phyloP scores from a whole-genome alignment of 1,140 invertebrate genomes.

The Cyphomyrmex costatus region DNA sequence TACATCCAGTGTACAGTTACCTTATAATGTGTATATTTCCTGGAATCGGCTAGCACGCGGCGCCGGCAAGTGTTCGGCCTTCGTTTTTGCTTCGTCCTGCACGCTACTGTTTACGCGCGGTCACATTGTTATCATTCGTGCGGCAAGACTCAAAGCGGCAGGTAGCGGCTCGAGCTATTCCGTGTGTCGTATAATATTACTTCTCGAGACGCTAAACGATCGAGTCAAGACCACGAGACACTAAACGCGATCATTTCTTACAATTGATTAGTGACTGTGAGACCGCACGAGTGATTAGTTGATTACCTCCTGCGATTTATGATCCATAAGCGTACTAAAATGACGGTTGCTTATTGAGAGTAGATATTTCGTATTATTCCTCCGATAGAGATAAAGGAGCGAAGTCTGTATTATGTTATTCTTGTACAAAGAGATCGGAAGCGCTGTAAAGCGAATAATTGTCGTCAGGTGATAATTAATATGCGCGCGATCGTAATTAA shows the following conservation, averaged over 20 bases:
- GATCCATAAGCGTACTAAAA: neutral
- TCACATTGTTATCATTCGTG: constrained; percentile 31
- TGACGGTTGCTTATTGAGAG: neutral
- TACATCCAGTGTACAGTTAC: neutral
- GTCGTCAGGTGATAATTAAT: neutral
- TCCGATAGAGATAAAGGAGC: neutral
- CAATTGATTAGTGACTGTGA: constrained; percentile 22
- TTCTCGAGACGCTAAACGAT: constrained; percentile 1
- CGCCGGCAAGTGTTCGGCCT: neutral
- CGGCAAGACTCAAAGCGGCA: neutral
- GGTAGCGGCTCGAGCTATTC: neutral
- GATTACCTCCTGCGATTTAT: neutral
- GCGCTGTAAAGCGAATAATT: neutral
- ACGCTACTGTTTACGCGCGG: constrained; percentile 20
- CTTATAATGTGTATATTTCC: neutral
- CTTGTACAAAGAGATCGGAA: neutral
- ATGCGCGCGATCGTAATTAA: neutral
- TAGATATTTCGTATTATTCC: neutral
- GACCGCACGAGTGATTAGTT: neutral
- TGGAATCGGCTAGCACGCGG: neutral
- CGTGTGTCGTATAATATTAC: constrained; percentile 2
- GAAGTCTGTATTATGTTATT: neutral
- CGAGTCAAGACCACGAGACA: neutral
- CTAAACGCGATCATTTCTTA: constrained; percentile 8
- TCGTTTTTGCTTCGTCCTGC: constrained; percentile 11